A percentile compares a stretch with the other conserved stretches of the same genome.
Conservation (phyloP, 2,113 vertebrate genomes). For the Corythaixoides concolor region DNA sequence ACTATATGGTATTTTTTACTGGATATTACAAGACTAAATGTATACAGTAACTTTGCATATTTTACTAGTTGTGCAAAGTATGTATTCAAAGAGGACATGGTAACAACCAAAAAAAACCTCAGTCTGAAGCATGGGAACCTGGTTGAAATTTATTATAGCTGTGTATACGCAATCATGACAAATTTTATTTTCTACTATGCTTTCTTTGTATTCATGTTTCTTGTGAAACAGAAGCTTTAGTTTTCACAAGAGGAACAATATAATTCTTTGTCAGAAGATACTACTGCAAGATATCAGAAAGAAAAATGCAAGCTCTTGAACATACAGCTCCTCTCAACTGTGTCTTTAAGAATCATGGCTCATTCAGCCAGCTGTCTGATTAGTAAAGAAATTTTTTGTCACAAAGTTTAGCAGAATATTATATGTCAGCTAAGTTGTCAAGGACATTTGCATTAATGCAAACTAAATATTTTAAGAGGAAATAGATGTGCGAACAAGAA, state of each 20-base stretch:
- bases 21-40: not conserved
- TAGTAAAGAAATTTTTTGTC: constrained; percentile 16
- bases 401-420: constrained; percentile 11
- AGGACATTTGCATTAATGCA: constrained; percentile 33
- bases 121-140: not conserved
- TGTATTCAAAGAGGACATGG: not conserved
- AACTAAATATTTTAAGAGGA: constrained; percentile 23
- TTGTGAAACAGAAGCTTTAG: constrained; percentile 1
- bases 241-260: not conserved
- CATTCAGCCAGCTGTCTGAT: constrained; percentile 14
- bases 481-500: constrained; percentile 18
- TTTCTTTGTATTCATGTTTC: not conserved
- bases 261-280: not conserved
- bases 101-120: not conserved
- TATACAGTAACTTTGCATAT: not conserved
- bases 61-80: not conserved
- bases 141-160: not conserved
- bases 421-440: not conserved
- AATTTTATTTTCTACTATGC: not conserved
- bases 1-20: not conserved
- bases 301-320: not conserved
- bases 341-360: constrained; percentile 4
- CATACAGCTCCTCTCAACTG: not conserved
- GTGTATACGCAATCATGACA: not conserved
- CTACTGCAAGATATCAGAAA: constrained; percentile 9